These are phyloP conservation scores for Tenodera sinensis DNA, from an alignment of 2,888 invertebrate genomes.

Conservation along the genomic window DNA sequence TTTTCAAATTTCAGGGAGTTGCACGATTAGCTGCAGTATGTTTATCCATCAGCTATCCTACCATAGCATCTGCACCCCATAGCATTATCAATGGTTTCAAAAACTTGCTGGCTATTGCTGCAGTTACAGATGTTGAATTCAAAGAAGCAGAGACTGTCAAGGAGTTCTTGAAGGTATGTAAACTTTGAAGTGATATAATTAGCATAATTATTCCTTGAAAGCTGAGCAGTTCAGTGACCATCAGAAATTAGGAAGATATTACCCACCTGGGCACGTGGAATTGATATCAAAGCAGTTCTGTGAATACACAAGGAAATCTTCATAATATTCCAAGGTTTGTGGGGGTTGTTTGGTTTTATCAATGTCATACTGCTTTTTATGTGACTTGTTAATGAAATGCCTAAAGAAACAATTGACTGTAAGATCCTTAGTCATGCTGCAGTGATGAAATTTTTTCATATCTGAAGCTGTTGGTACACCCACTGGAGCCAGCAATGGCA, in stretches of 20 bases:
- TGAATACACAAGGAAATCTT: no score
- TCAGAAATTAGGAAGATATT: background rate
- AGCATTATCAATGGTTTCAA: slow-evolving; percentile 97
- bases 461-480: slow-evolving; percentile 39
- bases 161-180: slow-evolving; percentile 76
- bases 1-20: slow-evolving; percentile 61
- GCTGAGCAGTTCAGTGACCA: background rate
- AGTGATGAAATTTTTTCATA: slow-evolving; percentile 39
- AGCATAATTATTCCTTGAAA: no score
- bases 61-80: slow-evolving; percentile 94
- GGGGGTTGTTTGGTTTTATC: no score
- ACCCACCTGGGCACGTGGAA: background rate
- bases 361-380: no score
- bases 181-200: background rate
- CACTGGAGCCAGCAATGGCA: slow-evolving; percentile 48
- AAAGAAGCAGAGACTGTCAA: slow-evolving; percentile 90
- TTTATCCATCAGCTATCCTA: slow-evolving; percentile 92
- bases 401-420: background rate
- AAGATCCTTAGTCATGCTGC: background rate
- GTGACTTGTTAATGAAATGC: no score
- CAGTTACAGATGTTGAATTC: slow-evolving; percentile 93
- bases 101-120: slow-evolving; percentile 94
- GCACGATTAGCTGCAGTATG: slow-evolving; percentile 92
- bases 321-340: no score
- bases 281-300: no score